Evolutionary conservation across 2,797 vertebrate genomes (phyloP), one percentile per base, ranked within the genome.

Genomic region (Hoplostethus mediterraneus): DNA sequence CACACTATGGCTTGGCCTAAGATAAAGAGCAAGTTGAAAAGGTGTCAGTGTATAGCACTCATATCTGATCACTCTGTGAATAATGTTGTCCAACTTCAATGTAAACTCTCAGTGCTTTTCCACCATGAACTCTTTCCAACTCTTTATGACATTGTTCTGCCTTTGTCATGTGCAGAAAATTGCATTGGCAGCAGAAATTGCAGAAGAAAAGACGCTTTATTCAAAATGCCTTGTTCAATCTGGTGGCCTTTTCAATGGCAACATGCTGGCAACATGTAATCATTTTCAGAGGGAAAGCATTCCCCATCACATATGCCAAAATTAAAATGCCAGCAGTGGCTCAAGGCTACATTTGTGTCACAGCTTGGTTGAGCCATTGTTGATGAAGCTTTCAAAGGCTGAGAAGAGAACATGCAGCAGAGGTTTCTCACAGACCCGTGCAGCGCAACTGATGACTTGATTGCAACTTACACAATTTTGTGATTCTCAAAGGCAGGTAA

Each of bases 271-370:
- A 89, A 86, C 84, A 71, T 90, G 82, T 87, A 89, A 87, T 90
- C 80, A 79, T 83, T 86, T 88, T 86, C 82, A 64, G 71, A 88
- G 63, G 75, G 63, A 80, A 81, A 70, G 77, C 74, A 63, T 85
- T 90, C 78, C 71, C 78, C 83, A 80, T 88, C 77, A 77, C 66
- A 70, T 64, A 40, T 83, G 85, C 85, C 85, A 87, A 81, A 88
- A 84, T 88, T 76, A 84, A 91, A 93, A 94, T 92, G 89, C 85
- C 93, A 90, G 80, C 82, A 73, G 79, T 88, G 57, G 91, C 93
- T 92, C 72, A 66, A 86, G 92, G 92, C 89, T 82, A 89, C 85
- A 90, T 86, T 87, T 90, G 82, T 92, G 85, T 88, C 85, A 74
- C 66, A 79, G 87, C 81, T 89, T 83, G 80, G 72, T 79, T 89